Evolutionary conservation across 1,140 invertebrate species (phyloP).

Genomic region (Brachionus angularis): DNA sequence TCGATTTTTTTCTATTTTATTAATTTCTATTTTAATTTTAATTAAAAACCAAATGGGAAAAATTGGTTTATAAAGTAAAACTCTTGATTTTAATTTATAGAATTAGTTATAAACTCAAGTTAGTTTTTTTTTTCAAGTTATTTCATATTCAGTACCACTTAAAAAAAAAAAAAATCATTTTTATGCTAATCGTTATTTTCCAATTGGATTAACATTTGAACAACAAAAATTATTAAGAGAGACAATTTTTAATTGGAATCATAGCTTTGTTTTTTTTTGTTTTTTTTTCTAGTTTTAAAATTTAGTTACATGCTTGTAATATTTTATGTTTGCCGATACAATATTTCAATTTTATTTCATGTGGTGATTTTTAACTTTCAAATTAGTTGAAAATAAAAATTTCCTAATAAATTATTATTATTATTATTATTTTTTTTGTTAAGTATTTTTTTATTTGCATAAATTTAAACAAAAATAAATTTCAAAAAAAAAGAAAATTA

Average conservation of each 20-base stretch:
- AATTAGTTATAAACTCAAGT: slow-evolving; percentile 13
- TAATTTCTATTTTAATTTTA: neutral
- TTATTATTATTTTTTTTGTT: too few relatives aligned
- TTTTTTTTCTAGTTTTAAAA: slow-evolving; percentile 20
- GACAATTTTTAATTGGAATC: too few relatives aligned
- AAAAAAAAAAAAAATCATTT: slow-evolving; percentile 23
- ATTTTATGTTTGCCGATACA: too few relatives aligned
- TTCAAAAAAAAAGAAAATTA: too few relatives aligned
- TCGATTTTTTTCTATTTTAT: too few relatives aligned
- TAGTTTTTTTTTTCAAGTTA: too few relatives aligned
- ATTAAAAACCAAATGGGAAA: slow-evolving; percentile 17
- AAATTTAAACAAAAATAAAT: too few relatives aligned
- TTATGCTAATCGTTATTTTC: slow-evolving; percentile 32
- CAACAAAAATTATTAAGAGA: too few relatives aligned
- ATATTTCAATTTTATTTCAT: too few relatives aligned
- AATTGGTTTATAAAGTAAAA: slow-evolving; percentile 7
- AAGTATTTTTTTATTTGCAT: too few relatives aligned
- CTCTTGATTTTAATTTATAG: slow-evolving; percentile 38
- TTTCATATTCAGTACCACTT: slow-evolving; percentile 8
- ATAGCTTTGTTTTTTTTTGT: too few relatives aligned
- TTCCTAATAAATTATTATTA: slow-evolving; percentile 1
- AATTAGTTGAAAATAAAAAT: neutral
- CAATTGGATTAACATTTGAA: slow-evolving; percentile 42
- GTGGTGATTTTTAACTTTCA: slow-evolving; percentile 31
- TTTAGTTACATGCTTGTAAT: too few relatives aligned